Evolutionary conservation across 2,888 invertebrate genomes (phyloP).

Genomic region (Dendrolimus houi): DNA sequence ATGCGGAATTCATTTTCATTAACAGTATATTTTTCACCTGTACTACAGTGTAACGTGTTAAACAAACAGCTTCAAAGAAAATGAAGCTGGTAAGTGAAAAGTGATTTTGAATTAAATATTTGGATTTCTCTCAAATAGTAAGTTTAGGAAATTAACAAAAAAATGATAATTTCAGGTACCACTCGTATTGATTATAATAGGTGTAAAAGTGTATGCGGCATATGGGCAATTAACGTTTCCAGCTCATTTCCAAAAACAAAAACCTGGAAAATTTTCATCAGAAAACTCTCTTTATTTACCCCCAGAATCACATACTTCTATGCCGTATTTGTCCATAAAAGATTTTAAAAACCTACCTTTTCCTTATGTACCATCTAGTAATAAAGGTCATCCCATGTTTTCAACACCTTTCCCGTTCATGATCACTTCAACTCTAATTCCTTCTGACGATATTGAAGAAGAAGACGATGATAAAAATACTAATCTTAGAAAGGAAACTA

Average conservation of each 20-base stretch:
- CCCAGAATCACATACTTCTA: slow-evolving; percentile 50
- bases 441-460: slow-evolving; percentile 32
- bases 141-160: slow-evolving; percentile 21
- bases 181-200: slow-evolving; percentile 35
- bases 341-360: slow-evolving; percentile 47
- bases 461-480: slow-evolving; percentile 33
- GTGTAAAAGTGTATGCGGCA: slow-evolving; percentile 30
- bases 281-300: slow-evolving; percentile 57
- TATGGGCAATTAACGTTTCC: slow-evolving; percentile 53
- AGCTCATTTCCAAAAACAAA: slow-evolving; percentile 45
- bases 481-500: slow-evolving; percentile 4
- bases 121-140: slow-evolving; percentile 30
- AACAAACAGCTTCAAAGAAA: slow-evolving; percentile 49
- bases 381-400: slow-evolving; percentile 44
- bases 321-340: slow-evolving; percentile 51
- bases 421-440: slow-evolving; percentile 41
- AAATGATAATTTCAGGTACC: slow-evolving; percentile 49
- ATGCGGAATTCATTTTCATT: slow-evolving; percentile 75
- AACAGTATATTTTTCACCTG: slow-evolving; percentile 61
- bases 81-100: slow-evolving; percentile 70
- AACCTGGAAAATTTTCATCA: slow-evolving; percentile 35
- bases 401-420: slow-evolving; percentile 46
- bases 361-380: slow-evolving; percentile 46
- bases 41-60: slow-evolving; percentile 58
- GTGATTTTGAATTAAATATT: slow-evolving; percentile 30